phyloP scores from a whole-genome alignment of 2,797 vertebrate species.

The Chelon labrosus region DNA sequence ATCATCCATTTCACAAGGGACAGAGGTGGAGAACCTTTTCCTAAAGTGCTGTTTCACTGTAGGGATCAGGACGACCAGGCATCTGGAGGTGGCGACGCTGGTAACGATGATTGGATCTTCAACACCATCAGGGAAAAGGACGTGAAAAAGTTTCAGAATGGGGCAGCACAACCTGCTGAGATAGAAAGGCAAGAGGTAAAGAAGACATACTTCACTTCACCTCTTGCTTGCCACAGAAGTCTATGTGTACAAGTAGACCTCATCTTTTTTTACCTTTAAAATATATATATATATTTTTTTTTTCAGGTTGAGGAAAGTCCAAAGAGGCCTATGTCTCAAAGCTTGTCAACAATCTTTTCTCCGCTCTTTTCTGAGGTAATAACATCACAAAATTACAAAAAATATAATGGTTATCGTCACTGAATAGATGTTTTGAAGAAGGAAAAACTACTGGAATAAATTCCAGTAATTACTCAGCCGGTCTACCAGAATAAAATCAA shows the following conservation, averaged over 20 bases:
- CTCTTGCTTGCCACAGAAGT: background rate
- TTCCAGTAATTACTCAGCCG: background rate
- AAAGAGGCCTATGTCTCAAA: conserved; percentile 92
- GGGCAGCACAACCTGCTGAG: conserved; percentile 82
- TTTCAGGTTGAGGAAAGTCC: conserved; percentile 86
- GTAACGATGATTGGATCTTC: conserved; percentile 90
- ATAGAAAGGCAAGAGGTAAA: conserved; percentile 69
- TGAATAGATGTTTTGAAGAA: background rate
- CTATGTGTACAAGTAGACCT: background rate
- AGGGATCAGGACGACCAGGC: conserved; percentile 91
- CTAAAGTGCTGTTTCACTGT: conserved; percentile 32
- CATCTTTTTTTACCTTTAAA: background rate
- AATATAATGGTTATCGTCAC: background rate
- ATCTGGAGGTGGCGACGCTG: conserved; percentile 87
- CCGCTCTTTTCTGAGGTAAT: conserved; percentile 96
- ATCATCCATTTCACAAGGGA: background rate
- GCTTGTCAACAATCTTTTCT: conserved; percentile 93
- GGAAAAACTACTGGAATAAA: background rate
- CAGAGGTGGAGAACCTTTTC: background rate
- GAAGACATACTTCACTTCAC: background rate
- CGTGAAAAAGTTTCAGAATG: conserved; percentile 87
- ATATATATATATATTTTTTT: conserved; percentile 28
- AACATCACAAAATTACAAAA: background rate
- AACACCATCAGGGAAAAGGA: conserved; percentile 91
- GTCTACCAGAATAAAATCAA: background rate